These are phyloP conservation scores for Meriones unguiculatus DNA, from an alignment of 2,113 vertebrate genomes.

Conservation along the genomic window DNA sequence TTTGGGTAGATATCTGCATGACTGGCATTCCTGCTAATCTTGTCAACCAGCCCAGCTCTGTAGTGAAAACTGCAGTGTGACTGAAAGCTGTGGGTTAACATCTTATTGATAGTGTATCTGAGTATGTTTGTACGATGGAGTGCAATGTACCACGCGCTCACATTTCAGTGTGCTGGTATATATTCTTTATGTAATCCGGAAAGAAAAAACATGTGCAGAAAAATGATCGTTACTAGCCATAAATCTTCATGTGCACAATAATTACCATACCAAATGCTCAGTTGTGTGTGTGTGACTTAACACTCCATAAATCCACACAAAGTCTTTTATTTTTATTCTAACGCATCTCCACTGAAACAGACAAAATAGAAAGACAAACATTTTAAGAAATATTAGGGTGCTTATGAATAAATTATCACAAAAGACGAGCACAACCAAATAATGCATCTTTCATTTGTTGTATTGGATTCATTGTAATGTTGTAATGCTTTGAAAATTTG, in stretches of 20 bases:
- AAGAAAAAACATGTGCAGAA: constrained; percentile 71
- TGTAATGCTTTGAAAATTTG: not conserved
- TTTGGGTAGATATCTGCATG: constrained; percentile 62
- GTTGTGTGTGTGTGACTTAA: constrained; percentile 73
- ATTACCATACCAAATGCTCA: constrained; percentile 72
- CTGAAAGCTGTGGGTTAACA: constrained; percentile 67
- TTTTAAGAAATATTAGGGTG: constrained; percentile 67
- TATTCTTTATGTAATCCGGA: constrained; percentile 65
- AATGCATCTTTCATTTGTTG: not conserved
- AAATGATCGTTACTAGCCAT: constrained; percentile 74
- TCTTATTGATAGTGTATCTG: not conserved
- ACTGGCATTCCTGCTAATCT: constrained; percentile 18
- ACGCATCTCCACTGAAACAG: constrained; percentile 36
- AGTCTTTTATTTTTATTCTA: constrained; percentile 74
- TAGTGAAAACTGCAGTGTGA: constrained; percentile 66
- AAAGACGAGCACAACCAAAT: constrained; percentile 1
- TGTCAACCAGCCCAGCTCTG: constrained; percentile 42
- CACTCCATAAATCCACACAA: constrained; percentile 76
- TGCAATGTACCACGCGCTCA: constrained; percentile 60
- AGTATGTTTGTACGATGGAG: not conserved
- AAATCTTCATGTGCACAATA: constrained; percentile 82
- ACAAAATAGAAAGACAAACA: constrained; percentile 62
- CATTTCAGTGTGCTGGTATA: constrained; percentile 76
- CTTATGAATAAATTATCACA: constrained; percentile 42
- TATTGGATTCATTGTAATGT: not conserved